phyloP scores from a whole-genome alignment of 92 coral and sea anemone species.

The Heteractis magnifica region DNA sequence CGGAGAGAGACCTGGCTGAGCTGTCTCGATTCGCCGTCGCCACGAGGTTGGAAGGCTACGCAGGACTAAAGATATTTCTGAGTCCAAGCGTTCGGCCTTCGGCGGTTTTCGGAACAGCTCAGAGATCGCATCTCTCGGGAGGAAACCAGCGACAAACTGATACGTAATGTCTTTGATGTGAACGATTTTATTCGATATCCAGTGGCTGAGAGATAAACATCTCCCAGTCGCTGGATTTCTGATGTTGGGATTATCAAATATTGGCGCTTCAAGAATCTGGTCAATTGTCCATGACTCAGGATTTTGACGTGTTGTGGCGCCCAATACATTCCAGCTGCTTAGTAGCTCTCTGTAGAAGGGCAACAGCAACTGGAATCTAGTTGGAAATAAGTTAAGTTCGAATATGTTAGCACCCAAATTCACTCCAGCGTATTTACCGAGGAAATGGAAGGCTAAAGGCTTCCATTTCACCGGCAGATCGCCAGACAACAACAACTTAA shows the following conservation, averaged over 20 bases:
- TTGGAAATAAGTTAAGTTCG: background rate
- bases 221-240: background rate
- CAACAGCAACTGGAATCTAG: background rate
- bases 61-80: background rate
- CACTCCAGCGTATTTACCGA: background rate
- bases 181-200: background rate
- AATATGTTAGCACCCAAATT: background rate
- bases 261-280: background rate
- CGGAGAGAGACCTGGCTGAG: background rate
- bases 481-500: too few relatives aligned
- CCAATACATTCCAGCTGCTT: background rate
- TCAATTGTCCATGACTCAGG: too few relatives aligned
- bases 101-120: background rate
- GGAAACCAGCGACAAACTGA: too few relatives aligned
- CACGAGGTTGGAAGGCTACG: background rate
- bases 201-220: background rate
- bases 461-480: too few relatives aligned
- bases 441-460: background rate
- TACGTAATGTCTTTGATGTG: too few relatives aligned
- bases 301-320: too few relatives aligned
- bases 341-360: constrained; percentile 8
- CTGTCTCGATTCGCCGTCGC: background rate
- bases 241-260: constrained; percentile 15
- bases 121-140: too few relatives aligned
- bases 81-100: background rate